Percentiles rank a stretch among this genome's conserved stretches.
Conservation (phyloP, 2,888 invertebrate genomes). For the Pachymerium ferrugineum region DNA sequence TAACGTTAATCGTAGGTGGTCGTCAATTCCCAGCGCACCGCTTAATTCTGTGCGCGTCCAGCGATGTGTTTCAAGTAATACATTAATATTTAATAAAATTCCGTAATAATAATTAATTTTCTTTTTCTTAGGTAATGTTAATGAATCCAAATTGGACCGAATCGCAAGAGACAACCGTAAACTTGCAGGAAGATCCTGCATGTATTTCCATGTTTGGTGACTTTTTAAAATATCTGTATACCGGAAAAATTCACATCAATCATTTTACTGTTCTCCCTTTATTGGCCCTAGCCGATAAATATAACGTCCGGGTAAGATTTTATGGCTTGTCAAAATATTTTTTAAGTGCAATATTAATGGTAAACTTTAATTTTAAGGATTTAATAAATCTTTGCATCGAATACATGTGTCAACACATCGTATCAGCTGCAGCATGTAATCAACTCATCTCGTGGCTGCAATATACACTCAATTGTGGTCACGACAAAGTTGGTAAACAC, state of each 20-base stretch:
- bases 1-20: conserved; percentile 74
- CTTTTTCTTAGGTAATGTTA: conserved; percentile 70
- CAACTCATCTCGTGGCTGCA: conserved; percentile 85
- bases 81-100: neutral
- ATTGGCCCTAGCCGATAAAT: conserved; percentile 85
- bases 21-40: conserved; percentile 80
- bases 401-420: conserved; percentile 82
- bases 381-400: conserved; percentile 73
- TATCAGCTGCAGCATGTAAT: conserved; percentile 73
- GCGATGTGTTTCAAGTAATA: conserved; percentile 85
- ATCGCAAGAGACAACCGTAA: conserved; percentile 74
- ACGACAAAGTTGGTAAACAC: conserved; percentile 58
- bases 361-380: conserved; percentile 54
- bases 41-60: conserved; percentile 84
- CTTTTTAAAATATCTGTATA: conserved; percentile 85
- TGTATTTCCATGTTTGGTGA: conserved; percentile 80
- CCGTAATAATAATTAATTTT: neutral
- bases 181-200: conserved; percentile 75
- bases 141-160: conserved; percentile 92
- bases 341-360: neutral
- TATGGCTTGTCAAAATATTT: neutral
- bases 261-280: conserved; percentile 79
- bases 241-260: conserved; percentile 80
- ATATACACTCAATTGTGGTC: conserved; percentile 78
- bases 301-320: conserved; percentile 71